Percentiles rank a stretch among this genome's conserved stretches.
These are phyloP conservation scores for Accipiter virgatus DNA, from an alignment of 2,113 vertebrate genomes.

Conservation along the genomic window DNA sequence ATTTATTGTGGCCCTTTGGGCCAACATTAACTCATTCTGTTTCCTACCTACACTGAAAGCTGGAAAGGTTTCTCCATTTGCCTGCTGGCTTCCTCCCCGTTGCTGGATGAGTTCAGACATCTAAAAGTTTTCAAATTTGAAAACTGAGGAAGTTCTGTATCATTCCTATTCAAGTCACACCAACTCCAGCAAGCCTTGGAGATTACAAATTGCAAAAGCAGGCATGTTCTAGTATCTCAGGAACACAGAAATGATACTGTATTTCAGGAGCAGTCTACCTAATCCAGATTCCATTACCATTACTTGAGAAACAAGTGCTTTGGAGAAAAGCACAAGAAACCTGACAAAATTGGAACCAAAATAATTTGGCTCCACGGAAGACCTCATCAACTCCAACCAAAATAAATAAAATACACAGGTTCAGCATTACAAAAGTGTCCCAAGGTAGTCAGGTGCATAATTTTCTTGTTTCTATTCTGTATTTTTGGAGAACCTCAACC, in stretches of 20 bases:
- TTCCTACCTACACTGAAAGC: constrained; percentile 52
- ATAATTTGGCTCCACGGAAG: background rate
- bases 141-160: background rate
- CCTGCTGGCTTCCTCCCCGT: background rate
- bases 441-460: background rate
- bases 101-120: background rate
- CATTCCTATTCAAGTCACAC: constrained; percentile 15
- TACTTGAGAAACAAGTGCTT: background rate
- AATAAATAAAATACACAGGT: background rate
- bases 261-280: background rate
- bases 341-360: background rate
- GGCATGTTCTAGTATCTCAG: background rate
- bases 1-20: constrained; percentile 51
- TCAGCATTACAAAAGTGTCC: background rate
- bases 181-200: background rate
- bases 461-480: background rate
- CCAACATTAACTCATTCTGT: constrained; percentile 64
- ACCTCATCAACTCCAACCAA: background rate
- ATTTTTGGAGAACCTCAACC: background rate
- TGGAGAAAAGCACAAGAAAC: background rate
- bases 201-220: background rate
- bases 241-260: background rate
- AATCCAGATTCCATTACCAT: background rate
- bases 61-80: constrained; percentile 51
- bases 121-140: background rate